Percentiles rank a stretch among this genome's conserved stretches.
Conservation (phyloP, 2,113 vertebrate genomes). For the Etheostoma spectabile region DNA sequence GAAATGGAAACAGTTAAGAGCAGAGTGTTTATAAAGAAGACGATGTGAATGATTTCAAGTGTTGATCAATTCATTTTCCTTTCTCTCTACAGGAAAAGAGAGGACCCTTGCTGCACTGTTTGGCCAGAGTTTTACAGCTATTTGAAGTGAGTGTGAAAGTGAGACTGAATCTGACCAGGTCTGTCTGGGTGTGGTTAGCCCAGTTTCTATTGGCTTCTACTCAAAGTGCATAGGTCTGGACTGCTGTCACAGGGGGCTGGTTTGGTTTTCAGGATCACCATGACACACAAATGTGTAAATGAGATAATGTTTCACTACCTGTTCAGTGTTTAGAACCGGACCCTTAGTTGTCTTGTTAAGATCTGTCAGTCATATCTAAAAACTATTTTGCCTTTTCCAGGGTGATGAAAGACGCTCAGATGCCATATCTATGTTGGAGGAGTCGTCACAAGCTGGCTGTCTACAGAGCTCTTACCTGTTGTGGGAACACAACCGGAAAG, state of each 20-base stretch:
- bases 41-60: background rate
- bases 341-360: background rate
- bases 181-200: conserved; percentile 22
- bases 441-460: conserved; percentile 90
- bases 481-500: conserved; percentile 90
- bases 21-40: background rate
- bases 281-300: background rate
- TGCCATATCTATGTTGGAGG: conserved; percentile 88
- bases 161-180: background rate
- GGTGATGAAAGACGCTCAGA: conserved; percentile 87
- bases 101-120: conserved; percentile 91
- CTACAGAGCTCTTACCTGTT: conserved; percentile 94
- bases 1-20: too few relatives aligned
- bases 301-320: background rate
- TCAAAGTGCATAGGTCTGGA: conserved; percentile 3
- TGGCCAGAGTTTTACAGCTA: conserved; percentile 92
- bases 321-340: background rate
- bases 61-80: background rate
- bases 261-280: background rate
- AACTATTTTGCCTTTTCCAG: conserved; percentile 70
- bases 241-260: background rate
- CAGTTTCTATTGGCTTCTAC: conserved; percentile 39
- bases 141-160: conserved; percentile 90
- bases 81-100: conserved; percentile 83
- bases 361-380: background rate